Evolutionary conservation across 2,797 vertebrate species (phyloP).

Genomic region (Cheirogaleus major): DNA sequence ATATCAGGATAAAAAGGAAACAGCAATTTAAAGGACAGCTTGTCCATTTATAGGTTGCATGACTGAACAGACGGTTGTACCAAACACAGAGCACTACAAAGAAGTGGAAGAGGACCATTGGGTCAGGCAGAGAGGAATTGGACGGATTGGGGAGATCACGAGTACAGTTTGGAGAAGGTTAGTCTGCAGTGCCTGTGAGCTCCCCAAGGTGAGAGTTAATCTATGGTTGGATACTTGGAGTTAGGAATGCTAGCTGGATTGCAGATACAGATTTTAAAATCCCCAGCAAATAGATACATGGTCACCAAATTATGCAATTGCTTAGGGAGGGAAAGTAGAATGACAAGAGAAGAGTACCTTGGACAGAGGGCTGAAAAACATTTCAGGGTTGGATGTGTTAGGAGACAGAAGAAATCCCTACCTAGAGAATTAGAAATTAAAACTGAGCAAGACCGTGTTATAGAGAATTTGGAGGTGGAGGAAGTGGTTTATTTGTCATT

Average conservation of each 20-base stretch:
- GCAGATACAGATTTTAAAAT: background rate
- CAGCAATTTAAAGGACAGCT: background rate
- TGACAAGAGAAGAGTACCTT: background rate
- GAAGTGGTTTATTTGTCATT: background rate
- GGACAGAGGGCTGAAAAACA: background rate
- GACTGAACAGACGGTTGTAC: background rate
- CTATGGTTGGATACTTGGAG: background rate
- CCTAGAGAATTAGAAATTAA: background rate
- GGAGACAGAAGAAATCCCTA: background rate
- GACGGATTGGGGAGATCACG: background rate
- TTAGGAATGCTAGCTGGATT: background rate
- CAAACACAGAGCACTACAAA: background rate
- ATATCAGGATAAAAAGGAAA: background rate
- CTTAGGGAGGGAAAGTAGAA: background rate
- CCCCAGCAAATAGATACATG: background rate
- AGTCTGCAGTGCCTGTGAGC: background rate
- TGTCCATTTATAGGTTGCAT: background rate
- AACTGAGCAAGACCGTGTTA: background rate
- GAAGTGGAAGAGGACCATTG: rapidly evolving
- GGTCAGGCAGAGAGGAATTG: too few relatives aligned
- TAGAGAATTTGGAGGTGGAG: background rate
- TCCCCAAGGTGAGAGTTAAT: background rate
- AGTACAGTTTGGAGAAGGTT: background rate
- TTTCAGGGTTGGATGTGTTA: background rate
- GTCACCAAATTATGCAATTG: background rate